Conservation (phyloP, 2,113 vertebrate genomes). For the Archilochus colubris region DNA sequence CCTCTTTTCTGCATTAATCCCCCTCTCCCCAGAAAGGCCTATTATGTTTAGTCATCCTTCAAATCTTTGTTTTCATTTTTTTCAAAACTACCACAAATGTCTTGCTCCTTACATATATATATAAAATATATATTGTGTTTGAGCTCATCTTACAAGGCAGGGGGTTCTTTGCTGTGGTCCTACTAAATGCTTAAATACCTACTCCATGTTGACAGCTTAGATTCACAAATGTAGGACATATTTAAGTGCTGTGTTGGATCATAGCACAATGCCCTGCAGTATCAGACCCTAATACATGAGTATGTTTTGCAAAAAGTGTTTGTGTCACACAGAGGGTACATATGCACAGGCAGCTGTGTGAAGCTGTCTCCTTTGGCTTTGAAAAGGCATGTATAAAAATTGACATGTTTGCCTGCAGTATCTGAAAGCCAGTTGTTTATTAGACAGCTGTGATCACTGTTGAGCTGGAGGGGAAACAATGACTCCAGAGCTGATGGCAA, state of each 20-base stretch:
- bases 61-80: background rate
- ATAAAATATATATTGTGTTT: background rate
- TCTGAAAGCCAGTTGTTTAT: background rate
- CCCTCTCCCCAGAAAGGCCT: too few species aligned
- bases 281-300: background rate
- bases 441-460: background rate
- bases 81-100: background rate
- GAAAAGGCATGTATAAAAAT: background rate
- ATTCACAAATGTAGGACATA: background rate
- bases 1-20: background rate
- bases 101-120: background rate
- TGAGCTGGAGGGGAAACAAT: background rate
- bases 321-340: background rate
- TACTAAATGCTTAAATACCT: background rate
- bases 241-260: background rate
- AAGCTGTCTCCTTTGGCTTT: background rate
- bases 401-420: background rate
- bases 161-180: background rate
- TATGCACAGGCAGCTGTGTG: background rate
- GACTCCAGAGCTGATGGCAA: background rate
- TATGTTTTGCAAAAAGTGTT: background rate
- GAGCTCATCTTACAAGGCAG: background rate
- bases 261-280: background rate
- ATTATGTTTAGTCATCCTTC: background rate
- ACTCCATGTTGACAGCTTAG: background rate